A percentile compares a stretch with the other conserved stretches of the same genome.
Evolutionary conservation across 2,797 vertebrate species (phyloP).

Genomic region (Atherinosoma microstoma): DNA sequence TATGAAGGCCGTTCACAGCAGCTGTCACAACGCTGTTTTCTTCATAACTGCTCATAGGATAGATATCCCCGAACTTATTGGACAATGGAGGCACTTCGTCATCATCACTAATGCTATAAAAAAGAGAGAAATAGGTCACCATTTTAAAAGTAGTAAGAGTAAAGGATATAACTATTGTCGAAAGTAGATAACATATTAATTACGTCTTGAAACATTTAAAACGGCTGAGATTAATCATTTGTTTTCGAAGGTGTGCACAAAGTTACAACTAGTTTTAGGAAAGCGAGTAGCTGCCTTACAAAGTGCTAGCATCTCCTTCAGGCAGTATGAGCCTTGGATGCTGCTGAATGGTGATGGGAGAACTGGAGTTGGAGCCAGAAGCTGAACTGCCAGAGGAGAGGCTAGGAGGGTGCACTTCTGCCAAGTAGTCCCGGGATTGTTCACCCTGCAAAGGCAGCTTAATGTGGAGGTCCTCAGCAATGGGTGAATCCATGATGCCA

Average conservation of each 20-base stretch:
- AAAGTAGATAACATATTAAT: background rate
- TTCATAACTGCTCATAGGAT: conserved; percentile 90
- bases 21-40: conserved; percentile 85
- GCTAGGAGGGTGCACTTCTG: conserved; percentile 93
- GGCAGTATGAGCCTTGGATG: conserved; percentile 91
- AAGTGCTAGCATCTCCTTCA: conserved; percentile 87
- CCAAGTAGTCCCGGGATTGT: conserved; percentile 88
- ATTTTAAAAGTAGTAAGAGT: background rate
- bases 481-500: conserved; percentile 97
- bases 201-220: background rate
- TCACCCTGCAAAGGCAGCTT: conserved; percentile 92
- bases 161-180: background rate
- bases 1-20: conserved; percentile 90
- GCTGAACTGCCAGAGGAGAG: conserved; percentile 95
- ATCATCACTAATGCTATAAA: conserved; percentile 90
- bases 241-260: background rate
- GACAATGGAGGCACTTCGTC: conserved; percentile 92
- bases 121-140: conserved; percentile 36
- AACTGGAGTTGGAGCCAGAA: conserved; percentile 94
- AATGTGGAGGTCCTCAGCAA: conserved; percentile 91
- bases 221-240: background rate
- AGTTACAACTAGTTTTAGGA: background rate
- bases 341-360: conserved; percentile 92
- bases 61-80: conserved; percentile 92
- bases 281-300: conserved; percentile 84